phyloP scores from a whole-genome alignment of 2,888 invertebrate species.

The Nephrocerus scutellatus region DNA sequence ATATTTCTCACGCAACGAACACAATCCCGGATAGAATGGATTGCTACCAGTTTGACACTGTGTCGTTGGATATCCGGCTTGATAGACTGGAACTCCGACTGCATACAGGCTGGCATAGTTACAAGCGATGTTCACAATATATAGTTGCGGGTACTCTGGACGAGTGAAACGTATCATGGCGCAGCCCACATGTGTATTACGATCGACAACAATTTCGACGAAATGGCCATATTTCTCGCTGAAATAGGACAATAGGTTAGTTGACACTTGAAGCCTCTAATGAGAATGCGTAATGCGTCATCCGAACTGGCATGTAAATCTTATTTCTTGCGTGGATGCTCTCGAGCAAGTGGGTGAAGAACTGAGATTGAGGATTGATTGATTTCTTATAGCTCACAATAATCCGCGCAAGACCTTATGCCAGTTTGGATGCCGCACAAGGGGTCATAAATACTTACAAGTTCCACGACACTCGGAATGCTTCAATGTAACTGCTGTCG shows the following conservation, averaged over 20 bases:
- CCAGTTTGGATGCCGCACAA: no score
- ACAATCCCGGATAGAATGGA: slow-evolving; percentile 36
- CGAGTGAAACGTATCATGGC: slow-evolving; percentile 41
- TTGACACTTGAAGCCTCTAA: no score
- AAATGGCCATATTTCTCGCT: slow-evolving; percentile 45
- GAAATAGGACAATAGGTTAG: not conserved
- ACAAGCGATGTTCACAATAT: slow-evolving; percentile 42
- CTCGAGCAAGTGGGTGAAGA: no score
- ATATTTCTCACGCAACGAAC: slow-evolving; percentile 36
- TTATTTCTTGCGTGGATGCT: not conserved
- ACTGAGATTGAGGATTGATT: no score
- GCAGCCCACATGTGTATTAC: slow-evolving; percentile 44
- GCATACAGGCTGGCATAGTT: slow-evolving; percentile 45
- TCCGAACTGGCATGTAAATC: no score
- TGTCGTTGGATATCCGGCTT: slow-evolving; percentile 38
- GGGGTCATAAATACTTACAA: slow-evolving; percentile 32
- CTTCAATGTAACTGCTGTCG: slow-evolving; percentile 36
- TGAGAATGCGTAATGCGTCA: not conserved
- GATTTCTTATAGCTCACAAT: no score
- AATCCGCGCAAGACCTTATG: no score
- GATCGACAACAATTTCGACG: slow-evolving; percentile 41
- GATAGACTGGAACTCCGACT: slow-evolving; percentile 36
- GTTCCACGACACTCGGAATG: slow-evolving; percentile 35
- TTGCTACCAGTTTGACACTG: slow-evolving; percentile 36
- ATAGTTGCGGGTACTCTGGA: slow-evolving; percentile 33